Base-by-base conservation (phyloP, 2,797 vertebrate genomes). In the Tauraco hartlaubi region DNA sequence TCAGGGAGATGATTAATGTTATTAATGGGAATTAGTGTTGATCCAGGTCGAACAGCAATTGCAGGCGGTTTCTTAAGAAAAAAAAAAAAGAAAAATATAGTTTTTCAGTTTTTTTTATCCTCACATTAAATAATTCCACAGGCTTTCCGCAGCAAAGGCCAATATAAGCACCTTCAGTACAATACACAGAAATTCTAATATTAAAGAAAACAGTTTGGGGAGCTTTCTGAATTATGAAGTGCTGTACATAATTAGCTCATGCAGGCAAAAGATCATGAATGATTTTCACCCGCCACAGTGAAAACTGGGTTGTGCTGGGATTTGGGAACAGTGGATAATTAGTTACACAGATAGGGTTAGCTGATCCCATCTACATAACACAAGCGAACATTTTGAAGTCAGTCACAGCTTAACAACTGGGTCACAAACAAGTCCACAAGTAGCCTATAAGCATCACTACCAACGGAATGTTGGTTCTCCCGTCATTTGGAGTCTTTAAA, bases 1-100 rank as follows among this genome's bases (percentile, higher is more conserved):
- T 99, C 99, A 14, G 98, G 99, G 11, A 99, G 98, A 49, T 98
- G 98, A 67, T 98, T 98, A 12, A 99, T 98, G 97, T 97, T 99
- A 96, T 99, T 99, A 98, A 99, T 99, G 92, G 99, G 99, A 92
- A 99, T 98, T 91, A 99, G 96, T 31, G 99, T 99, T 8, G 99
- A 98, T 72, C 99, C 98, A 17, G 99, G 98, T 44, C 98, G 98
- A 94, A 99, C 98, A 76, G 98, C 98, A 79, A 98, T 96, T 96
- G 98, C 96, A 96, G 99, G 96, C 16, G 98, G 97, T 96, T 98
- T 98, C 98, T 99, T 98, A 95, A 94, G 71, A 72, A 89, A 76
- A 97, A 93, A 93, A 91, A 71, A 95, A 97, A 93, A 93, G 31
- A 74, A 82, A 73, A 96, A 75, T 37, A 93, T 0, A 78, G 49